Evolutionary conservation across 2,113 vertebrate genomes (phyloP), one percentile per base, ranked within the genome.

Genomic region (Symphodus melops): DNA sequence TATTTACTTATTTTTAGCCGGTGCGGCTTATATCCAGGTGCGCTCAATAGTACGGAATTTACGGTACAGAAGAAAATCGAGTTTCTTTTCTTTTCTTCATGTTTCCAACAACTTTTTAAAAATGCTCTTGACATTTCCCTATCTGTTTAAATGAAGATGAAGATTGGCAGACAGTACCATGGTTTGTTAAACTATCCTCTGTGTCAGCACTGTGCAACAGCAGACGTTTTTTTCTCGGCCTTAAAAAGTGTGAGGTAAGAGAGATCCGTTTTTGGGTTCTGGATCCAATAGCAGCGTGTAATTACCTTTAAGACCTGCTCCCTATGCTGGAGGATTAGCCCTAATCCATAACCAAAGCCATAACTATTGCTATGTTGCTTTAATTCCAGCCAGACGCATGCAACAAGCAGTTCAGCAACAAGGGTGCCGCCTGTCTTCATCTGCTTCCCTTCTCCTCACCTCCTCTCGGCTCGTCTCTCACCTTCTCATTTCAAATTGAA

Each of bases 331-430:
- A 81, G 85, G 90, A 90, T 92, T 91, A 92, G 84, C 85, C 67
- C 42, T 91, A 92, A 93, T 93, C 92, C 92, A 91, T 87, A 91
- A 88, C 88, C 85, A 92, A 91, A 92, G 79, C 86, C 86, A 83
- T 86, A 90, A 90, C 86, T 88, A 81, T 77, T 81, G 85, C 85
- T 68, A 81, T 54, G 80, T 87, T 75, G 72, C 63, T 61, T 81
- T 88, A 87, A 87, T 89, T 89, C 79, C 72, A 85, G 79, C 78
- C 79, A 78, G 84, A 87, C 53, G 20, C 83, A 63, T 73, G 72
- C 76, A 78, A 79, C 81, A 36, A 37, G 76, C 59, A 51, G 67
- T 72, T 75, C 68, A 48, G 53, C 9, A 55, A 79, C 54, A 12
- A 28, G 37, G 54, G 77, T 20, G 72, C 75, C 21, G 52, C 76